phyloP scores from a whole-genome alignment of 1,140 invertebrate genomes.

The Drosophila repleta region DNA sequence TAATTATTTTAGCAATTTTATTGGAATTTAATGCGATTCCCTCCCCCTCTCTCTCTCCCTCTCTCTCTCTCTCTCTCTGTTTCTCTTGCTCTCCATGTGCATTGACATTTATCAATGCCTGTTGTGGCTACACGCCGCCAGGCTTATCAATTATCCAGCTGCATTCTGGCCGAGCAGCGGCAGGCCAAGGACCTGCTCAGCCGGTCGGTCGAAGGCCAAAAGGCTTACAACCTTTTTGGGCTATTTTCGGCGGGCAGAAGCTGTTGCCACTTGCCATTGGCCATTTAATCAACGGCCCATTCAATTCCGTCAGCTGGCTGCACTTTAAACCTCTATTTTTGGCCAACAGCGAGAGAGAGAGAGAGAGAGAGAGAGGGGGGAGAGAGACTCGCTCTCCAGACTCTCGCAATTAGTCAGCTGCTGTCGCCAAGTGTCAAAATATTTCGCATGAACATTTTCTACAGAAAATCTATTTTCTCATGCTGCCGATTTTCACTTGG shows the following conservation, averaged over 20 bases:
- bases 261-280: conserved; percentile 34
- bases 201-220: conserved; percentile 3
- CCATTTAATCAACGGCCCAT: conserved; percentile 67
- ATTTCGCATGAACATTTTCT: conserved; percentile 64
- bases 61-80: too few relatives aligned
- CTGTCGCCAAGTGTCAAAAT: conserved; percentile 79
- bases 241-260: conserved; percentile 52
- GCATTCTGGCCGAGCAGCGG: background rate
- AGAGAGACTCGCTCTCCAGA: conserved; percentile 13
- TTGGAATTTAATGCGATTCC: conserved; percentile 37
- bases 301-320: conserved; percentile 67
- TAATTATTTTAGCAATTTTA: conserved; percentile 34
- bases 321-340: conserved; percentile 58
- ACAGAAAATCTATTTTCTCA: conserved; percentile 55
- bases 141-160: conserved; percentile 52
- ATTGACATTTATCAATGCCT: conserved; percentile 17
- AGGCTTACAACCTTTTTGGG: conserved; percentile 1
- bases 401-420: conserved; percentile 74
- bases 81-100: background rate
- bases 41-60: too few relatives aligned
- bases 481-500: conserved; percentile 47
- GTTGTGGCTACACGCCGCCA: conserved; percentile 21
- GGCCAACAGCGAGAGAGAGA: background rate
- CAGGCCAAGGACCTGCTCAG: background rate
- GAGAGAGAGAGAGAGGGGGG: background rate